These are phyloP conservation scores for Ganaspis brasiliensis DNA, from an alignment of 2,888 invertebrate genomes.

Conservation along the genomic window DNA sequence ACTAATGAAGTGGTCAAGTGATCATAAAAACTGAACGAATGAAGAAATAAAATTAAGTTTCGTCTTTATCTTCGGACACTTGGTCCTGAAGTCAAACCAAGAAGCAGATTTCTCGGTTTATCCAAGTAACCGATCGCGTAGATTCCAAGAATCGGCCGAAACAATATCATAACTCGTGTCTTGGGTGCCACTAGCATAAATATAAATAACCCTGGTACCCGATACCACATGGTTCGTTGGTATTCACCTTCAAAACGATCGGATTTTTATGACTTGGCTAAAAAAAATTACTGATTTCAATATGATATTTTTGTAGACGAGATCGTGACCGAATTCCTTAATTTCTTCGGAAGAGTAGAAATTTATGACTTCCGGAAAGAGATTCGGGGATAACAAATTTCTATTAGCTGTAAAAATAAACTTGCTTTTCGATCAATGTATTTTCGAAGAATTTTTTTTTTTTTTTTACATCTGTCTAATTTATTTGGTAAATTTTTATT, in stretches of 20 bases:
- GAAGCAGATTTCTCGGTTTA: conserved; percentile 69
- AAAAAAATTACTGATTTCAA: conserved; percentile 48
- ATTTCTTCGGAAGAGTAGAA: conserved; percentile 37
- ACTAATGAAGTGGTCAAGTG: conserved; percentile 75
- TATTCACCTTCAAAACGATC: conserved; percentile 70
- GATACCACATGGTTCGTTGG: conserved; percentile 65
- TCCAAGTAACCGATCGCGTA: conserved; percentile 79
- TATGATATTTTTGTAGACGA: conserved; percentile 34
- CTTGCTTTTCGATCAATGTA: conserved; percentile 51
- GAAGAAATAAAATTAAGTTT: conserved; percentile 75
- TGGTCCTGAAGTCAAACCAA: conserved; percentile 59
- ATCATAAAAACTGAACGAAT: conserved; percentile 73
- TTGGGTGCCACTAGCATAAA: conserved; percentile 77
- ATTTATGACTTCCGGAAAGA: conserved; percentile 10
- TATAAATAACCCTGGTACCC: conserved; percentile 72
- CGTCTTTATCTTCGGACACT: conserved; percentile 61
- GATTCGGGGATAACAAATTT: neutral
- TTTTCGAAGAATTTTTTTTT: conserved; percentile 52
- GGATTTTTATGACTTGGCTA: conserved; percentile 65
- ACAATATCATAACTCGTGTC: conserved; percentile 80
- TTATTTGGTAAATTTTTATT: no score
- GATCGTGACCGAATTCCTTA: conserved; percentile 59
- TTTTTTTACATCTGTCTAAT: conserved; percentile 40
- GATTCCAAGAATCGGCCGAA: conserved; percentile 79
- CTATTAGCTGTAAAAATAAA: conserved; percentile 18